phyloP scores from a whole-genome alignment of 2,113 vertebrate species.

The Cervus canadensis region DNA sequence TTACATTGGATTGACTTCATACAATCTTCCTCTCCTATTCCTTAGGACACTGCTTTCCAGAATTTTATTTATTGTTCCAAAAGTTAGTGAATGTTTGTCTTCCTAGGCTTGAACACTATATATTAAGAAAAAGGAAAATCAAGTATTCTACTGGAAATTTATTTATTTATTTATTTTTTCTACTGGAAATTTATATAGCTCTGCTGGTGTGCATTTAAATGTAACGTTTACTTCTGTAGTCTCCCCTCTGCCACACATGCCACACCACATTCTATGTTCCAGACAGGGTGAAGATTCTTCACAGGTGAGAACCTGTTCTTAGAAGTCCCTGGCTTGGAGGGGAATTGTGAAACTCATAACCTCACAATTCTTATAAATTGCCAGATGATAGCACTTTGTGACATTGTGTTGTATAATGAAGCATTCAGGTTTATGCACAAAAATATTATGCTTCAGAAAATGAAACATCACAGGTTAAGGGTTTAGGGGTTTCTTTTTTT shows the following conservation, averaged over 20 bases:
- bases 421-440: not conserved
- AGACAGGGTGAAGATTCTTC: not conserved
- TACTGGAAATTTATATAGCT: not conserved
- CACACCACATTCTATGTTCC: not conserved
- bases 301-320: not conserved
- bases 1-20: not conserved
- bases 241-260: fast-evolving
- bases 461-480: not conserved
- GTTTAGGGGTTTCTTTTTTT: not conserved
- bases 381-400: not conserved
- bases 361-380: not conserved
- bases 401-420: not conserved
- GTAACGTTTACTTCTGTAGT: not conserved
- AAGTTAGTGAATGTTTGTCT: not conserved
- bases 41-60: not conserved
- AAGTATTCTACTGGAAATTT: not conserved
- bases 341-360: not conserved
- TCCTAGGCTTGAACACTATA: not conserved
- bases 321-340: not conserved
- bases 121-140: conserved; percentile 12
- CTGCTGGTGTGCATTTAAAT: not conserved
- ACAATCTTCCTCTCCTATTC: not conserved
- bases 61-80: conserved; percentile 2
- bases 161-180: too few species aligned
- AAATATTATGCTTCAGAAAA: conserved; percentile 1